Percentiles rank a stretch among this genome's conserved stretches.
phyloP scores from a whole-genome alignment of 2,797 vertebrate genomes.

The Eptatretus atami region DNA sequence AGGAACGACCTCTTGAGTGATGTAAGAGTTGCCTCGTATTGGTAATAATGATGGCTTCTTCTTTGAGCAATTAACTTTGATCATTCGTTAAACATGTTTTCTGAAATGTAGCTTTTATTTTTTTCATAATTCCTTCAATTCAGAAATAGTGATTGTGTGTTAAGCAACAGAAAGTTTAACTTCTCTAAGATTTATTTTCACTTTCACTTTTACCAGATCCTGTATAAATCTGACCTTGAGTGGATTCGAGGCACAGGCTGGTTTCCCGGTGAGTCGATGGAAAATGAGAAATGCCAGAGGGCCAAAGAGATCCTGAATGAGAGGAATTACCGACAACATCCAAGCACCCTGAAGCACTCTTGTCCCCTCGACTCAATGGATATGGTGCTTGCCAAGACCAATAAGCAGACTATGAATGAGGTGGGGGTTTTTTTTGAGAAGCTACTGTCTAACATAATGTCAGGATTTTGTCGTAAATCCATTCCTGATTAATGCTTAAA shows the following conservation, averaged over 20 bases:
- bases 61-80: not conserved
- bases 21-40: constrained; percentile 16
- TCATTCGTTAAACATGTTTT: not conserved
- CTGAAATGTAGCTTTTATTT: not conserved
- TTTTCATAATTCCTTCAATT: not conserved
- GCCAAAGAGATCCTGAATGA: constrained; percentile 22
- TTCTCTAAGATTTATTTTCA: no score
- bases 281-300: constrained; percentile 18
- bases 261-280: constrained; percentile 23
- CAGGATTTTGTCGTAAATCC: no score
- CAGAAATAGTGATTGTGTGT: not conserved
- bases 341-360: constrained; percentile 19
- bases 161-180: no score
- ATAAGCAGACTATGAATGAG: constrained; percentile 22
- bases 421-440: constrained; percentile 11
- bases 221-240: constrained; percentile 19
- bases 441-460: no score
- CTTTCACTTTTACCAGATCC: constrained; percentile 13
- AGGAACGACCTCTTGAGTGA: constrained; percentile 45
- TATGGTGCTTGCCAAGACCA: constrained; percentile 20
- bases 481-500: no score
- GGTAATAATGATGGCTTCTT: not conserved
- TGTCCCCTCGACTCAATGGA: constrained; percentile 19
- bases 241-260: constrained; percentile 23
- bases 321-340: constrained; percentile 20